Percentiles rank a stretch among this genome's conserved stretches.
Conservation (phyloP, 2,113 vertebrate species). For the Egretta garzetta region DNA sequence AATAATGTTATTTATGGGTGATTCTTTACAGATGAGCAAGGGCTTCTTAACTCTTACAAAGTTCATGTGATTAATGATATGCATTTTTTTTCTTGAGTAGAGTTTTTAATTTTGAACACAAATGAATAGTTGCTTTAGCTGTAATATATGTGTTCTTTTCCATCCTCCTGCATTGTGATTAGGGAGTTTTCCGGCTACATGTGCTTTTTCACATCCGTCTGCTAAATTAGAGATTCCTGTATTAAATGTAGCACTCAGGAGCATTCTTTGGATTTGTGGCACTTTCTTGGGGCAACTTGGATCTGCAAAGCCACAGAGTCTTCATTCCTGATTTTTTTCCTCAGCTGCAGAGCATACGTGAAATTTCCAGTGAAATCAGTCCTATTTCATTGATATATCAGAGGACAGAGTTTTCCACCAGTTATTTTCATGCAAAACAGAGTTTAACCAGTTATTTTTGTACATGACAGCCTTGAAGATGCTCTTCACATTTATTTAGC, state of each 20-base stretch:
- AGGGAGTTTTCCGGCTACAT: background rate
- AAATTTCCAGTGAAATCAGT: background rate
- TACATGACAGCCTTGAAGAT: background rate
- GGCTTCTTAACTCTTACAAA: background rate
- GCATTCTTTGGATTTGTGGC: background rate
- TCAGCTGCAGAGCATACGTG: background rate
- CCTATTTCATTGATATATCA: background rate
- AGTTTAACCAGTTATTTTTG: background rate
- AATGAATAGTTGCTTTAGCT: background rate
- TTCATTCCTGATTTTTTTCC: background rate
- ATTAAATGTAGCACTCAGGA: background rate
- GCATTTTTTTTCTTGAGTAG: background rate
- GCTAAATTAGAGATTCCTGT: background rate
- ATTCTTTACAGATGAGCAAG: background rate
- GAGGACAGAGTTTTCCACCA: background rate
- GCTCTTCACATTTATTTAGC: background rate
- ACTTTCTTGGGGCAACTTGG: background rate
- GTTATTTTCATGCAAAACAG: background rate
- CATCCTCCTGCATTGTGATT: background rate
- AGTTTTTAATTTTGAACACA: conserved; percentile 11
- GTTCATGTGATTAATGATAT: background rate
- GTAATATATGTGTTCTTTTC: background rate
- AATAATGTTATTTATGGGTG: background rate
- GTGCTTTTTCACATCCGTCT: background rate
- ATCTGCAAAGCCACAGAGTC: background rate